Evolutionary conservation across 2,113 vertebrate genomes (phyloP), one percentile per base, ranked within the genome.

Genomic region (Syrmaticus mikado): DNA sequence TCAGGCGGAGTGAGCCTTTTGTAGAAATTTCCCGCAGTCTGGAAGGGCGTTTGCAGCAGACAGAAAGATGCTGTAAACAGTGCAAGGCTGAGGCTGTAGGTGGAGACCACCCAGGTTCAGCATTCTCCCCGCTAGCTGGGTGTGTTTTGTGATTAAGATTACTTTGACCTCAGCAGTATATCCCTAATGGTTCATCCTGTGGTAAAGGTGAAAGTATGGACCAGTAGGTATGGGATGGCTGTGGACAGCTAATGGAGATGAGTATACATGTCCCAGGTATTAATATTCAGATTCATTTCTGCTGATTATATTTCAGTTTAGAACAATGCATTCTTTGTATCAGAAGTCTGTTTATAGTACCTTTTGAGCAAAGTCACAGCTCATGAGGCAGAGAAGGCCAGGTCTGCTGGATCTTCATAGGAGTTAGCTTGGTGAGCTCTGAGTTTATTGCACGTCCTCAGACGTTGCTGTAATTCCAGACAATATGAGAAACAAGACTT

Each of bases 271-370:
- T 77, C 38, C 38, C 50, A 43, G 27, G 28, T 40, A 93, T 77
- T 91, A 91, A 83, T 77, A 87, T 85, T 92, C 87, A 90, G 79
- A 90, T 67, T 85, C 8, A 82, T 70, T 82, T 92, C 55, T 95
- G 41, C 36, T 87, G 71, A 81, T 92, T 93, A 80, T 62, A 67
- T 83, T 92, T 93, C 60, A 64, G 41, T 71, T 91, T 72, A 83
- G 38, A 50, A 46, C 1, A 12, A 91, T 85, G 68, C 34, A 78
- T 87, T 91, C 77, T 90, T 96, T 90, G 81, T 94, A 38, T 80
- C 73, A 77, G 38, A 60, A 94, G 22, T 71, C 72, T 79, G 64
- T 92, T 90, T 83, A 67, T 52, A 83, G 80, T 60, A 55, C 43
- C 76, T 83, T 85, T 32, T 91, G n/a, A 73, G 50, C 92, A 68